phyloP scores from a whole-genome alignment of 2,113 vertebrate species.

The Ursus arctos region DNA sequence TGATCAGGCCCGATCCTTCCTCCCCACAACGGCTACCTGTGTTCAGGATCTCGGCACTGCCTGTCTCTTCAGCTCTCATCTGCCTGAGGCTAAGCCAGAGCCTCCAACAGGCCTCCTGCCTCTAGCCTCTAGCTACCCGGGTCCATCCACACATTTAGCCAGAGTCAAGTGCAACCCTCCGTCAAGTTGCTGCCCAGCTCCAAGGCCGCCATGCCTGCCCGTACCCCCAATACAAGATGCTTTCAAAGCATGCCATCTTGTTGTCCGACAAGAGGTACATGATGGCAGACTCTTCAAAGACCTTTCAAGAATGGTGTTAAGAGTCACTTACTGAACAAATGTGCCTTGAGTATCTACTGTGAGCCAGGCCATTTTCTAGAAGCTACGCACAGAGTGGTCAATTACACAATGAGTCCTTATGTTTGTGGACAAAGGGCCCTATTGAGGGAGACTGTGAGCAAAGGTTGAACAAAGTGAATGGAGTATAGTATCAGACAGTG shows the following conservation, averaged over 20 bases:
- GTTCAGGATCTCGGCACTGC: neutral
- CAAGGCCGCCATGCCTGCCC: neutral
- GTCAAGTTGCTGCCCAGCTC: neutral
- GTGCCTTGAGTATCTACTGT: neutral
- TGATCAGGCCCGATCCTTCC: neutral
- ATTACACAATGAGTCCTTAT: neutral
- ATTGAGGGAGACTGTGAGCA: neutral
- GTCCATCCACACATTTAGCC: neutral
- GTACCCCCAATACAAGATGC: rapidly evolving
- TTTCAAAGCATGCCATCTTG: neutral
- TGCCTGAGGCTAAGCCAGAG: neutral
- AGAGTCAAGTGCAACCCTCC: neutral
- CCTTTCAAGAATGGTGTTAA: neutral
- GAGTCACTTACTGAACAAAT: neutral
- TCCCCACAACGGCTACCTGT: neutral
- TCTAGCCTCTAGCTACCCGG: neutral
- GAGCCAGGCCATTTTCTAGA: neutral
- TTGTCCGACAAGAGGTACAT: neutral
- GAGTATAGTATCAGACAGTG: neutral
- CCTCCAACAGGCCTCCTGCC: neutral
- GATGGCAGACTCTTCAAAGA: neutral
- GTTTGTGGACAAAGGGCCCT: too few species aligned
- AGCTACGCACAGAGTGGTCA: neutral
- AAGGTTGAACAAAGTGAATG: neutral
- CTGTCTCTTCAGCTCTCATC: neutral